phyloP scores from a whole-genome alignment of 2,113 vertebrate genomes.

The Nansenia antarctica region DNA sequence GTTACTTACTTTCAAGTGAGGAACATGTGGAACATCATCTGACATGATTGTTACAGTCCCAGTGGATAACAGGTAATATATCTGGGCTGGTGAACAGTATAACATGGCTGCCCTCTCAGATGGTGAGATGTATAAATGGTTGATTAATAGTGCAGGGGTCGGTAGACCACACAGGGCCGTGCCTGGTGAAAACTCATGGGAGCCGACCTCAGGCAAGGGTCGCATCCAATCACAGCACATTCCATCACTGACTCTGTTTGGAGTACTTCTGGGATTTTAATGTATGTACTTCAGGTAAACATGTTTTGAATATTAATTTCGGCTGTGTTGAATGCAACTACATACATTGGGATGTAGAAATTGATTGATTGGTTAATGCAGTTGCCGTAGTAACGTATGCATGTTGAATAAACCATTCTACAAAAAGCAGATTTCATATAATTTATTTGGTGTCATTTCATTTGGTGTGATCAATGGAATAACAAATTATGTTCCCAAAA shows the following conservation, averaged over 20 bases:
- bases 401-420: conserved; percentile 54
- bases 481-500: conserved; percentile 41
- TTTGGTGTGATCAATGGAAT: conserved; percentile 61
- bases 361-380: neutral
- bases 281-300: neutral
- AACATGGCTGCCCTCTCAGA: neutral
- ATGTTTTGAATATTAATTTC: neutral
- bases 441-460: conserved; percentile 54
- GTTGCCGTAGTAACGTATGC: conserved; percentile 31
- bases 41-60: neutral
- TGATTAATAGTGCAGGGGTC: conserved; percentile 45
- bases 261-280: neutral
- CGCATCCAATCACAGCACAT: conserved; percentile 35
- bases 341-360: neutral
- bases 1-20: too few species aligned
- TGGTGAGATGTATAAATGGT: conserved; percentile 22
- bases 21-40: too few species aligned
- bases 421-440: conserved; percentile 39
- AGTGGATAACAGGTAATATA: neutral
- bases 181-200: conserved; percentile 39
- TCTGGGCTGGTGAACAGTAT: neutral
- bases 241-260: conserved; percentile 25
- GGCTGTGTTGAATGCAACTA: neutral
- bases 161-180: conserved; percentile 20
- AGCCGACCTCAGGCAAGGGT: conserved; percentile 32